A percentile compares a stretch with the other conserved stretches of the same genome.
phyloP scores from a whole-genome alignment of 2,888 invertebrate species.

The Cremastobaeus sp. region DNA sequence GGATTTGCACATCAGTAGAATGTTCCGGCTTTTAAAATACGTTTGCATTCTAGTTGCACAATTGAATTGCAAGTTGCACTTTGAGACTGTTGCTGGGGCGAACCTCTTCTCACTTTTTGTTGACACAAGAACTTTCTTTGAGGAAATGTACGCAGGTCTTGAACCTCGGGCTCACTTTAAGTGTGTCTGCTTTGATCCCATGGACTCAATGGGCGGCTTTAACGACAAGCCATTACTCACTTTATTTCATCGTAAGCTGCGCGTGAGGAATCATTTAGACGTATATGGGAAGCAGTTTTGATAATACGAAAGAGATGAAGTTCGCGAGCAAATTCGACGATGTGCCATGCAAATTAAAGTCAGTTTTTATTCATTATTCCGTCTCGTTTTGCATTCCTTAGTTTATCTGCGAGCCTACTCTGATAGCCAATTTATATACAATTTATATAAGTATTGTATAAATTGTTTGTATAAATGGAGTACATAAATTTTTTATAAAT shows the following conservation, averaged over 20 bases:
- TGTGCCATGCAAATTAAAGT: slow-evolving; percentile 14
- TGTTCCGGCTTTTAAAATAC: slow-evolving; percentile 10
- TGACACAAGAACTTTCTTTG: slow-evolving; percentile 46
- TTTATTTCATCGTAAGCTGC: slow-evolving; percentile 47
- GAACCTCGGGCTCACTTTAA: slow-evolving; percentile 43
- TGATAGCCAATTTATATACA: too few relatives aligned
- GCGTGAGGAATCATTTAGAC: slow-evolving; percentile 44
- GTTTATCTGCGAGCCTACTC: not conserved
- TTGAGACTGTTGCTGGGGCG: slow-evolving; percentile 20
- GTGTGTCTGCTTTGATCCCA: slow-evolving; percentile 51
- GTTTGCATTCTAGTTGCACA: slow-evolving; percentile 27
- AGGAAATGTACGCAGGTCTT: slow-evolving; percentile 50
- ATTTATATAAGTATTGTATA: too few relatives aligned
- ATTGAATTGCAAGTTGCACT: slow-evolving; percentile 30
- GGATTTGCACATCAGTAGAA: not conserved
- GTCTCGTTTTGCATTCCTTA: too few relatives aligned
- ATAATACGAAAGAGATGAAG: slow-evolving; percentile 54
- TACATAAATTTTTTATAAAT: too few relatives aligned
- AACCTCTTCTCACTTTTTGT: slow-evolving; percentile 40
- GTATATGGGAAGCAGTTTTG: slow-evolving; percentile 34
- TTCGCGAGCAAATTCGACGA: slow-evolving; percentile 24
- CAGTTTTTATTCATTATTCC: slow-evolving; percentile 24
- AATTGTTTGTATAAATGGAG: too few relatives aligned
- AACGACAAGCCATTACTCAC: slow-evolving; percentile 50
- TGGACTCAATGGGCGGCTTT: slow-evolving; percentile 49